phyloP scores from a whole-genome alignment of 2,888 invertebrate species.

The Malthinus flaveolus region DNA sequence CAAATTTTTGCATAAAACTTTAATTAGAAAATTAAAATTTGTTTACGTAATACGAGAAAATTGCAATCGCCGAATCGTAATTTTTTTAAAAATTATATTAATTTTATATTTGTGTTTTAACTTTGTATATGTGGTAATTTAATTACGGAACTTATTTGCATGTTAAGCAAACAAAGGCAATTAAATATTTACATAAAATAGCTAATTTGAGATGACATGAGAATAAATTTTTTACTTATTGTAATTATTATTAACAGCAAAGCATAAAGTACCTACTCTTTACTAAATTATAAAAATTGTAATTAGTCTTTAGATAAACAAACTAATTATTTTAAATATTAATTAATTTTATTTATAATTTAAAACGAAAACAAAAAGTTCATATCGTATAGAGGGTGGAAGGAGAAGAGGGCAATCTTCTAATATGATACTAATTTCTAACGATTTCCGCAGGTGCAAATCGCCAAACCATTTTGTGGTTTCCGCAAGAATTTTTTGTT shows the following conservation, averaged over 20 bases:
- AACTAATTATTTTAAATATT: too few species aligned
- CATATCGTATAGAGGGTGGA: background rate
- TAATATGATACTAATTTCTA: slow-evolving; percentile 34
- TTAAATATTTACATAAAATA: slow-evolving; percentile 5
- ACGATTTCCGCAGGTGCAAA: slow-evolving; percentile 41
- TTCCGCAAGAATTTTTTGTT: slow-evolving; percentile 29
- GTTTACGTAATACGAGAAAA: background rate
- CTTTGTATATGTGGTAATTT: background rate
- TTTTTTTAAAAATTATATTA: background rate
- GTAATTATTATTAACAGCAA: background rate
- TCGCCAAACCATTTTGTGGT: slow-evolving; percentile 33
- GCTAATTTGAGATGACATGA: slow-evolving; percentile 5
- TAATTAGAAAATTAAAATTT: slow-evolving; percentile 2
- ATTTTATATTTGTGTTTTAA: background rate
- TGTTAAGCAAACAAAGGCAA: slow-evolving; percentile 1
- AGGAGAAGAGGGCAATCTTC: background rate
- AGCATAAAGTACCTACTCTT: background rate
- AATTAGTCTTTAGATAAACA: too few species aligned
- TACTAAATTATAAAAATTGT: background rate
- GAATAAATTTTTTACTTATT: slow-evolving; percentile 1
- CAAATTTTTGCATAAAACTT: slow-evolving; percentile 1
- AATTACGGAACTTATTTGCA: background rate
- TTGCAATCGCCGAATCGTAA: too few species aligned
- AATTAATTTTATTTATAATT: background rate
- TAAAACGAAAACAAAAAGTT: background rate